Percentiles rank a stretch among this genome's conserved stretches.
Evolutionary conservation across 1,140 invertebrate genomes (phyloP).

Genomic region (Brachystomella parvula): DNA sequence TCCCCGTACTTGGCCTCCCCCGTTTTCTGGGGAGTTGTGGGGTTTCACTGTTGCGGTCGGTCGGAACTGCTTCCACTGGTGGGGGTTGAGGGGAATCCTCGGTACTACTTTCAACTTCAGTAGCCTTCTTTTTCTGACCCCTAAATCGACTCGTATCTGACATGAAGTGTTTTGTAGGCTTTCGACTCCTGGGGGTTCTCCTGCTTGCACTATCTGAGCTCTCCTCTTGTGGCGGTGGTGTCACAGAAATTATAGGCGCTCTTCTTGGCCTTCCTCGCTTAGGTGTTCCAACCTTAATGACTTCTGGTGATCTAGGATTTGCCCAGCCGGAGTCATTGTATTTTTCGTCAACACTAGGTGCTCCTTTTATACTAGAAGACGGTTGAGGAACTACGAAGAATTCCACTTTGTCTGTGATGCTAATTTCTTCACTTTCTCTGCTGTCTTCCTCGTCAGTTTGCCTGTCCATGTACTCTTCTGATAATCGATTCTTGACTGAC

Average conservation of each 20-base stretch:
- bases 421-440: neutral
- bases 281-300: neutral
- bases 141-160: conserved; percentile 1
- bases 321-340: neutral
- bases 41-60: neutral
- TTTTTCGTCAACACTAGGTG: neutral
- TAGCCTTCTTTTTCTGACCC: neutral
- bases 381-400: neutral
- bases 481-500: neutral
- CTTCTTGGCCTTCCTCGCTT: conserved; percentile 5
- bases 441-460: neutral
- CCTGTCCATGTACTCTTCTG: neutral
- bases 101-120: neutral
- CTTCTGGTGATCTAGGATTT: neutral
- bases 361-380: neutral
- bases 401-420: conserved; percentile 4
- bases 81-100: neutral
- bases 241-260: neutral
- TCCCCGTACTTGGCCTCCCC: conserved; percentile 8
- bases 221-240: neutral
- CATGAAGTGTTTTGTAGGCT: conserved; percentile 31
- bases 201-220: conserved; percentile 6
- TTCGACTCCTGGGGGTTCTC: conserved; percentile 23
- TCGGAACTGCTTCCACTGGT: neutral
- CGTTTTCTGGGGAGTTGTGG: neutral